Conservation (phyloP, 2,888 invertebrate genomes). For the Pherbina coryleti region DNA sequence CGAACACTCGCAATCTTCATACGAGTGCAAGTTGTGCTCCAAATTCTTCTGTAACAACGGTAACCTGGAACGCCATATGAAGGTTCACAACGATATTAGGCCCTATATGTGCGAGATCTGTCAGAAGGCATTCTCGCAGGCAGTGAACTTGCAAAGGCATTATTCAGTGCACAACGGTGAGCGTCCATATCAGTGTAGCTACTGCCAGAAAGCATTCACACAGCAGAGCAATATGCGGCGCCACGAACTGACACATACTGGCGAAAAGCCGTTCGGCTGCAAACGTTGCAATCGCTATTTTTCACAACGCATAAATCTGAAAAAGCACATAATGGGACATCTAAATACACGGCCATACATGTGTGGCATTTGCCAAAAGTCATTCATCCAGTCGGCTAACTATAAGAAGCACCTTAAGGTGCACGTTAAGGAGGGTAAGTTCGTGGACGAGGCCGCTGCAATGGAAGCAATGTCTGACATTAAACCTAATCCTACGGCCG, state of each 20-base stretch:
- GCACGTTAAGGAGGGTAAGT: constrained; percentile 62
- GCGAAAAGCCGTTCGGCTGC: constrained; percentile 68
- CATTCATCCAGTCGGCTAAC: constrained; percentile 66
- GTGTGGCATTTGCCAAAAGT: constrained; percentile 66
- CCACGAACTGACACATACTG: constrained; percentile 68
- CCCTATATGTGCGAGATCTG: constrained; percentile 66
- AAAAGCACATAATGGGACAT: constrained; percentile 68
- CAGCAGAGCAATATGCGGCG: constrained; percentile 68
- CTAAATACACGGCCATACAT: constrained; percentile 66
- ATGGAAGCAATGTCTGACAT: constrained; percentile 59
- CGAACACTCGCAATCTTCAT: constrained; percentile 66
- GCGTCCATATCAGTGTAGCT: constrained; percentile 65
- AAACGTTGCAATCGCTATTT: constrained; percentile 67
- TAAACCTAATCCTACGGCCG: constrained; percentile 56
- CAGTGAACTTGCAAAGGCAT: constrained; percentile 66
- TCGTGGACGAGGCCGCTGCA: constrained; percentile 58
- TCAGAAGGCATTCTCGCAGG: constrained; percentile 67
- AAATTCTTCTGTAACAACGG: constrained; percentile 68
- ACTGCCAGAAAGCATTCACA: constrained; percentile 67
- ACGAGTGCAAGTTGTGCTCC: constrained; percentile 65
- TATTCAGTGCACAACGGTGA: constrained; percentile 68
- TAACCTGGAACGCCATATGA: constrained; percentile 68
- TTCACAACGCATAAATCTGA: constrained; percentile 68
- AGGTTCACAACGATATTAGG: constrained; percentile 68
- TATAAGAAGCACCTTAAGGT: constrained; percentile 66